Base-by-base conservation (phyloP, 2,797 vertebrate genomes). In the Pipistrellus kuhlii region DNA sequence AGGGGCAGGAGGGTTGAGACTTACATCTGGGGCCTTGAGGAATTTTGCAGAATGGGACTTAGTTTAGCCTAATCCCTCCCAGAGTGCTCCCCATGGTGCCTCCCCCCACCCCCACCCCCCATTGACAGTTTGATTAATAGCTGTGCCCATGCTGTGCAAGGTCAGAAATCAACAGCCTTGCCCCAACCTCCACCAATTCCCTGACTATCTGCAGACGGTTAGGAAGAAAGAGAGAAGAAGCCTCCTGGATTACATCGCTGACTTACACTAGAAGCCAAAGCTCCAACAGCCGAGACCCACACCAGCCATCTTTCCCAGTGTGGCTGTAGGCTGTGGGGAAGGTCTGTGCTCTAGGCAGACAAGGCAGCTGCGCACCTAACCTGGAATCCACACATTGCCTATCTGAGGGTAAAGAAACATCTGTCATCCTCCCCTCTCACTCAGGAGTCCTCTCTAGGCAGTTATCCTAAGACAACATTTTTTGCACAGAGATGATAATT, bases 371-470 rank as follows among this genome's bases (percentile, higher is more conserved):
- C 41, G 5, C 66, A 59, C 93, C 27, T 15, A 51, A 41, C 27
- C 8, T 0, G 38, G 44, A 75, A 86, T 41, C 59, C 30, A 69
- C 6, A 75, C 17, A 32, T 48, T 71, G 77, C 27, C 62, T 12
- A 27, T 13, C 1, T 66, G 57, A 72, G 57, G 57, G n/a, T 71
- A 89, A 75, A 90, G 90, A 53, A 77, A 59, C 44, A 41, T 30
- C 76, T 71, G 25, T n/a, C 57, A 51, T 46, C 59, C 75, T 71
- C 69, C 25, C 71, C 71, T 18, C 13, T 17, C 25, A 59, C 25
- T 81, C 83, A 64, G 80, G 73, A 81, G 77, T 81, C 91, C 27
- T 86, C 83, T 83, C 80, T 38, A 89, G 53, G 85, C 90, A 68
- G 71, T 62, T 80, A 30, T 64, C 21, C 80, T 46, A 66, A 90